phyloP scores from a whole-genome alignment of 2,888 invertebrate genomes.

The Mimumesa dahlbomi region DNA sequence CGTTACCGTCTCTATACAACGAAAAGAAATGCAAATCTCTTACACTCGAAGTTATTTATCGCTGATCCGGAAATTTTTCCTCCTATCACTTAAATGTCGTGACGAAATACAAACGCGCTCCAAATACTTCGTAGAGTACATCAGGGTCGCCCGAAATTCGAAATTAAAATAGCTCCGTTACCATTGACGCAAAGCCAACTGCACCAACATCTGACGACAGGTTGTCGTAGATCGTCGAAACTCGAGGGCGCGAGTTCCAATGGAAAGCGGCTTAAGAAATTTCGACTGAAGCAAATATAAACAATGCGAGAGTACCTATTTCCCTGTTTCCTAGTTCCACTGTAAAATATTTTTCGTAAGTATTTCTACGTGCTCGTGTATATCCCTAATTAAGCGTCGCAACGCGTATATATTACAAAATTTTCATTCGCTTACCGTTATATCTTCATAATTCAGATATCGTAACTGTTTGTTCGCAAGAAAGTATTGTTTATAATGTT shows the following conservation, averaged over 20 bases:
- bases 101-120: constrained; percentile 15
- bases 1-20: constrained; percentile 1
- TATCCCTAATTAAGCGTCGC: no score
- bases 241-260: constrained; percentile 25
- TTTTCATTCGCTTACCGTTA: no score
- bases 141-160: constrained; percentile 57
- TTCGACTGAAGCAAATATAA: neutral
- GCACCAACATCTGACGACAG: constrained; percentile 60
- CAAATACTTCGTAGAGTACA: constrained; percentile 42
- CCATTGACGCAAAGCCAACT: constrained; percentile 55
- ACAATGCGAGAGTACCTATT: no score
- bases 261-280: constrained; percentile 35
- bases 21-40: constrained; percentile 7
- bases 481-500: no score
- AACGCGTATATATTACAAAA: no score
- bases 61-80: neutral
- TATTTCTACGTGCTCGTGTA: no score
- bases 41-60: constrained; percentile 40
- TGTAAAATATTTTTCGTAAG: no score
- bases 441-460: no score
- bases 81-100: constrained; percentile 12
- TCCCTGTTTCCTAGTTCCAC: no score
- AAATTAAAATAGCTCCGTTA: constrained; percentile 64
- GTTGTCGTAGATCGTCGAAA: constrained; percentile 53
- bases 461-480: no score